Conservation (phyloP, 2,888 invertebrate genomes). For the Hedya salicella region DNA sequence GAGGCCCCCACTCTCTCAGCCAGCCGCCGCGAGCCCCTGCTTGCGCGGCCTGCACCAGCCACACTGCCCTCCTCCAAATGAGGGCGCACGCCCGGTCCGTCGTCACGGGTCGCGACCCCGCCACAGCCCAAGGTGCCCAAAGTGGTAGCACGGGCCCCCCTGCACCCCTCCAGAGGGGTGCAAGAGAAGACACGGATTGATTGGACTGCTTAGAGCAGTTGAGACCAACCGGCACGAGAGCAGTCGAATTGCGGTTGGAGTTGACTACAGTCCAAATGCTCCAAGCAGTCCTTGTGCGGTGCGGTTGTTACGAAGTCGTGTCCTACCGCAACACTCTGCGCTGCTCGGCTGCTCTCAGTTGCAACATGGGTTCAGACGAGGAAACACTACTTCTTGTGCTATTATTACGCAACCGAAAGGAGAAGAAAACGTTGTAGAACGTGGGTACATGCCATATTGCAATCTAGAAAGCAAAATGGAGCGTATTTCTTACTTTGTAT, state of each 20-base stretch:
- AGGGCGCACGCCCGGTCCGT: no score
- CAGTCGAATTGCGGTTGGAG: background rate
- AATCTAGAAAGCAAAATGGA: conserved; percentile 13
- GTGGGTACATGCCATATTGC: conserved; percentile 14
- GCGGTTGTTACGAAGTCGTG: background rate
- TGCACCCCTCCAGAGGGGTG: no score
- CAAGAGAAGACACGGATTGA: no score
- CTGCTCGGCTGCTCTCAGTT: conserved; percentile 3
- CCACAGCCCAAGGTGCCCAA: no score
- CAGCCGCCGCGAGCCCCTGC: no score
- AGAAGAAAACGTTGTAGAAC: conserved; percentile 18
- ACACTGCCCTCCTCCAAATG: no score
- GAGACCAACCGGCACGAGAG: no score
- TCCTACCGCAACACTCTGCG: background rate
- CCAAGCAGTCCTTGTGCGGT: conserved; percentile 4
- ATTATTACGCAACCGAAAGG: conserved; percentile 26
- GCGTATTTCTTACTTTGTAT: conserved; percentile 9
- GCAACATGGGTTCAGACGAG: conserved; percentile 27
- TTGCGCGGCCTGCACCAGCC: no score
- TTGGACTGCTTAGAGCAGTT: no score
- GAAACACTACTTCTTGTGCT: conserved; percentile 23
- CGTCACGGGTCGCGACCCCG: no score
- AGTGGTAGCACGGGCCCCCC: no score
- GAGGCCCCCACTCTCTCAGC: no score
- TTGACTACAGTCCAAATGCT: background rate